These are phyloP conservation scores for Psettodes erumei DNA, from an alignment of 2,113 vertebrate species.

Conservation along the genomic window DNA sequence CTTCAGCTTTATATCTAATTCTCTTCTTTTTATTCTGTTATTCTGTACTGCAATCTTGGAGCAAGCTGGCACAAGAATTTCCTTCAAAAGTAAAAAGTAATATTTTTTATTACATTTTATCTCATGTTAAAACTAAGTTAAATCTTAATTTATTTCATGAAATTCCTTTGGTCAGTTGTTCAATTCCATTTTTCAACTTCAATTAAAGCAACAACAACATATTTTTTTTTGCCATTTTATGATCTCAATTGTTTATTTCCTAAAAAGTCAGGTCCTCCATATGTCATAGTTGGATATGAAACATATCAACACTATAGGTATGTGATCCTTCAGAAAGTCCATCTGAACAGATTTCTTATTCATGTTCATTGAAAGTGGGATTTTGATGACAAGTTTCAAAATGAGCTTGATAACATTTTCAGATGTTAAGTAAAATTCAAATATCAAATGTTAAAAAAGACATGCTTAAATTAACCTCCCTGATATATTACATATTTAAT, in stretches of 20 bases:
- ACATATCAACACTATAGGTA: not conserved
- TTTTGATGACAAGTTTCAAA: not conserved
- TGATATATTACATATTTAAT: slow-evolving; percentile 1
- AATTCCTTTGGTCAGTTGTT: too few species aligned
- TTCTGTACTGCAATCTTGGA: too few species aligned
- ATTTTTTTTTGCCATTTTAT: too few species aligned
- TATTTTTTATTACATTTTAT: too few species aligned
- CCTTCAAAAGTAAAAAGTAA: too few species aligned
- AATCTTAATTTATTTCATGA: too few species aligned
- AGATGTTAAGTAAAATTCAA: not conserved
- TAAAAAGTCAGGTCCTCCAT: not conserved
- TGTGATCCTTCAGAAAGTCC: not conserved
- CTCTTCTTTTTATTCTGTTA: too few species aligned
- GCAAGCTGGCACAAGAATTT: too few species aligned
- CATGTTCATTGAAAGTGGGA: not conserved
- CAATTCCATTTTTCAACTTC: too few species aligned
- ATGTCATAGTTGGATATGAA: not conserved
- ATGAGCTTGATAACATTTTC: not conserved
- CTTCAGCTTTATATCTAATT: too few species aligned
- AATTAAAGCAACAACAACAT: too few species aligned
- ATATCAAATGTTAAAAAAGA: not conserved
- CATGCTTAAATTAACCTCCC: not conserved
- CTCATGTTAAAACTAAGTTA: too few species aligned
- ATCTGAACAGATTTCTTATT: not conserved
- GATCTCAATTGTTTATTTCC: slow-evolving; percentile 3